Percentiles rank a stretch among this genome's conserved stretches.
Conservation (phyloP, 2,797 vertebrate species). For the Manis crassicaudata region DNA sequence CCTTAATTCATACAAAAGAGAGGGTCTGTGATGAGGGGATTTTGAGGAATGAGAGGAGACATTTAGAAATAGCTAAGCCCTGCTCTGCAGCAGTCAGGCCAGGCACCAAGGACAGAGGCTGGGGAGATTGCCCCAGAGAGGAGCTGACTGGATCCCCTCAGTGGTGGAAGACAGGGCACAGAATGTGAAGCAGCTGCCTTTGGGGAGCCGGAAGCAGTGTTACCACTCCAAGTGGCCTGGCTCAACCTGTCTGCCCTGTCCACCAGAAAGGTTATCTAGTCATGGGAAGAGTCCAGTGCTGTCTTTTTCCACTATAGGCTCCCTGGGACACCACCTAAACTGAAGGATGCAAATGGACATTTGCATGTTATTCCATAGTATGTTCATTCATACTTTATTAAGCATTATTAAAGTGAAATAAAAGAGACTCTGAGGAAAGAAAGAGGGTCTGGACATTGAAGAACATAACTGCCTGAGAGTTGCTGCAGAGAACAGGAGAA, state of each 20-base stretch:
- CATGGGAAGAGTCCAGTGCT: not conserved
- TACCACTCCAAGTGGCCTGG: not conserved
- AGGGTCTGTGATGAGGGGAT: not conserved
- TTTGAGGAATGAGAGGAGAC: not conserved
- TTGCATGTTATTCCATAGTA: not conserved
- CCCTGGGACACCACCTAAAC: not conserved
- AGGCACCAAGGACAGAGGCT: not conserved
- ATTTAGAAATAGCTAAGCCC: not conserved
- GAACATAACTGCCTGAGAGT: not conserved
- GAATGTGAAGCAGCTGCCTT: not conserved
- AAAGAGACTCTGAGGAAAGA: not conserved
- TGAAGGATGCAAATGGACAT: not conserved
- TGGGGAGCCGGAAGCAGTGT: not conserved
- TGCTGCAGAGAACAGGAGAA: not conserved
- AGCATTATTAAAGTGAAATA: not conserved
- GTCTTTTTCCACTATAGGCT: not conserved
- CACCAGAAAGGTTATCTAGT: not conserved
- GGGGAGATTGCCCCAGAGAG: not conserved
- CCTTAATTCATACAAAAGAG: not conserved
- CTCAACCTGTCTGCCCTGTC: not conserved
- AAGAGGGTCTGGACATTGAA: not conserved
- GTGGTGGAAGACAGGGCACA: too few species aligned
- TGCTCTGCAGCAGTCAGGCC: not conserved
- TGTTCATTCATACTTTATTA: not conserved
- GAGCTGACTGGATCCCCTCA: not conserved